Conservation (phyloP, 2,113 vertebrate species). For the human region GRCh38 chr3:96958001-96958500, state of each 20-base stretch:
- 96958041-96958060: background rate
- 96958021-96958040: background rate
- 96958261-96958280: no score
- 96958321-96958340: background rate
- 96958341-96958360: background rate
- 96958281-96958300: no score
- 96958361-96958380: background rate
- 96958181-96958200: no score
- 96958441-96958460: background rate
- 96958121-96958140: no score
- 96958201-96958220: no score
- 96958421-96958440: background rate
- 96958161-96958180: no score
- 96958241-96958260: no score
- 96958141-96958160: no score
- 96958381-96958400: background rate
- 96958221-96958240: no score
- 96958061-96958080: background rate
- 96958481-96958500: background rate
- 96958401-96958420: background rate
- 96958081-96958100: background rate
- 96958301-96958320: background rate
- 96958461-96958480: background rate
- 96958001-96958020: background rate
- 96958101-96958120: no score